Evolutionary conservation across 1,140 invertebrate species (phyloP).

Genomic region (Pollicipes pollicipes): DNA sequence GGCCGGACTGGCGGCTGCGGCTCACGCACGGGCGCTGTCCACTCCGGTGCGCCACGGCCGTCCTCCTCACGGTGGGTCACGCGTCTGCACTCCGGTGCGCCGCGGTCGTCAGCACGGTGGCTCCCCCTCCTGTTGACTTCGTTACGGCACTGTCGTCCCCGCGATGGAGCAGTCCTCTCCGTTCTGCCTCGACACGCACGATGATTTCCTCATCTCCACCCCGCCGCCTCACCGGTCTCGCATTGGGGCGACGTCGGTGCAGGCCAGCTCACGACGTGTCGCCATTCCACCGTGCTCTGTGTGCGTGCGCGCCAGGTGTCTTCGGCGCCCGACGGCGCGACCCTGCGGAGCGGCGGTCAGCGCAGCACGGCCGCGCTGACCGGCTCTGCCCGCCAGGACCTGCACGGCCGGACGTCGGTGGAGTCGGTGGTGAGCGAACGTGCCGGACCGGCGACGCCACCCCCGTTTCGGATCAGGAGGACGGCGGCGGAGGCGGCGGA

Average conservation of each 20-base stretch:
- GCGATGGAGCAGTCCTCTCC: not conserved
- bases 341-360: no score
- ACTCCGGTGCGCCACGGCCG: slow-evolving; percentile 17
- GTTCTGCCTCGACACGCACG: not conserved
- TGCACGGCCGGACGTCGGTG: not conserved
- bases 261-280: no score
- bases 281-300: not conserved
- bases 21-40: slow-evolving; percentile 18
- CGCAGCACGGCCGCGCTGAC: no score
- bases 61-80: slow-evolving; percentile 18
- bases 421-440: not conserved
- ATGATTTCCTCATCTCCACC: not conserved
- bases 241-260: no score
- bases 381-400: no score
- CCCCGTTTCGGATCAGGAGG: not conserved
- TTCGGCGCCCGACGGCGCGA: no score
- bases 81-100: slow-evolving; percentile 8
- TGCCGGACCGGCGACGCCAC: not conserved
- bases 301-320: not conserved
- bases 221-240: no score
- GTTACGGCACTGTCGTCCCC: no score
- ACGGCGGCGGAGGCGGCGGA: not conserved
- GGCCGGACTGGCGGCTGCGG: slow-evolving; percentile 18
- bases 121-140: no score
- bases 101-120: no score